Evolutionary conservation across 2,888 invertebrate genomes (phyloP).

Genomic region (Lasioglossum morio): DNA sequence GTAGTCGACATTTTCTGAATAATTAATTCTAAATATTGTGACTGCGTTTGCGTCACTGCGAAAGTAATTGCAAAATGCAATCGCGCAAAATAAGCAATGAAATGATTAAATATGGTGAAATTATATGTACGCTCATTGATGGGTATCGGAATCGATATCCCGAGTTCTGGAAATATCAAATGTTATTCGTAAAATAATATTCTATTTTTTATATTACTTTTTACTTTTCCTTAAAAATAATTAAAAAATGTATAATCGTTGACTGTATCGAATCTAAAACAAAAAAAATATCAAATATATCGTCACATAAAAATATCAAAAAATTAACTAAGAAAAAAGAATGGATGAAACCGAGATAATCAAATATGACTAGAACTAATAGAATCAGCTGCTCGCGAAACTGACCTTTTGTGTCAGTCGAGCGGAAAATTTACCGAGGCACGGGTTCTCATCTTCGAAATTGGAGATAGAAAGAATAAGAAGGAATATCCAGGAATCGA

Average conservation of each 20-base stretch:
- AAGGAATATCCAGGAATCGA: conserved; percentile 19
- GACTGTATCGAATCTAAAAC: neutral
- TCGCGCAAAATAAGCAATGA: neutral
- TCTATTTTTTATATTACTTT: neutral
- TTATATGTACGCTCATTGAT: neutral
- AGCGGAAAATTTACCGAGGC: conserved; percentile 21
- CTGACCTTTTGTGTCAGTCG: neutral
- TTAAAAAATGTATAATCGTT: neutral
- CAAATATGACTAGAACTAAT: neutral
- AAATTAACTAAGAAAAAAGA: too few relatives aligned
- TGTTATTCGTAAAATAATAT: neutral
- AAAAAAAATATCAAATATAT: too few relatives aligned
- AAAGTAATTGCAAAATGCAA: neutral
- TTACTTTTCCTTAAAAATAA: neutral
- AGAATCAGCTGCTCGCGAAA: neutral
- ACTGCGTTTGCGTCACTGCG: neutral
- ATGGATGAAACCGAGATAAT: neutral
- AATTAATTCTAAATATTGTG: neutral
- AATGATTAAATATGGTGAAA: neutral
- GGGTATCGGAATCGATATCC: neutral
- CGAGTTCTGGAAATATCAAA: neutral
- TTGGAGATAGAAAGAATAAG: conserved; percentile 34
- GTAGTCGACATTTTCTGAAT: neutral
- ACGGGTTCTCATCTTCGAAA: conserved; percentile 44
- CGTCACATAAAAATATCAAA: neutral